Evolutionary conservation across 1,140 invertebrate species (phyloP).

Genomic region (Drosophila rufa): DNA sequence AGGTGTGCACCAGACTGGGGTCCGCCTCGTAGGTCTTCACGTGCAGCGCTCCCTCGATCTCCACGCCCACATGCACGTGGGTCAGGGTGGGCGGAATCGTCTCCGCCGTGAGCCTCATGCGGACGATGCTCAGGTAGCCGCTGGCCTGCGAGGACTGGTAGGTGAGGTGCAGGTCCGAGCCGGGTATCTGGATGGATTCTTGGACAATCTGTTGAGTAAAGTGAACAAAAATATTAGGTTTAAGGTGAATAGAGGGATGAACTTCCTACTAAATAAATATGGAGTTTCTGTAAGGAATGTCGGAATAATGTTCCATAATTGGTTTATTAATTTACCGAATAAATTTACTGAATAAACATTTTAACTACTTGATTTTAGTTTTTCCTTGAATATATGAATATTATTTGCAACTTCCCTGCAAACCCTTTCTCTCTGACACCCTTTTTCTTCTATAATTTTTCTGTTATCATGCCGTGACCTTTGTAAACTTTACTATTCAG

Average conservation of each 20-base stretch:
- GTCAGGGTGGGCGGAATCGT: constrained; percentile 92
- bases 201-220: constrained; percentile 92
- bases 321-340: neutral
- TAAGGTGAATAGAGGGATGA: neutral
- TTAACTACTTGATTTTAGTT: neutral
- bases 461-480: neutral
- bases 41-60: constrained; percentile 96
- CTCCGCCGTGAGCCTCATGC: constrained; percentile 94
- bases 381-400: neutral
- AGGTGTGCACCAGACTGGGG: constrained; percentile 96
- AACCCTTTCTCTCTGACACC: neutral
- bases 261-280: neutral
- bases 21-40: constrained; percentile 98
- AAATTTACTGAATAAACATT: neutral
- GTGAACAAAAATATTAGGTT: neutral
- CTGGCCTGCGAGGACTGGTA: constrained; percentile 96
- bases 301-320: too few relatives aligned
- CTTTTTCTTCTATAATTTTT: neutral
- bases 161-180: constrained; percentile 95
- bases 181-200: constrained; percentile 96
- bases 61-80: constrained; percentile 95
- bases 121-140: constrained; percentile 96
- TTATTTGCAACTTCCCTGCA: constrained; percentile 1
- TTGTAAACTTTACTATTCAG: constrained; percentile 7
- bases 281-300: neutral